These are phyloP conservation scores for Enteromius mattozi DNA, from an alignment of 2,797 vertebrate species.

Conservation along the genomic window DNA sequence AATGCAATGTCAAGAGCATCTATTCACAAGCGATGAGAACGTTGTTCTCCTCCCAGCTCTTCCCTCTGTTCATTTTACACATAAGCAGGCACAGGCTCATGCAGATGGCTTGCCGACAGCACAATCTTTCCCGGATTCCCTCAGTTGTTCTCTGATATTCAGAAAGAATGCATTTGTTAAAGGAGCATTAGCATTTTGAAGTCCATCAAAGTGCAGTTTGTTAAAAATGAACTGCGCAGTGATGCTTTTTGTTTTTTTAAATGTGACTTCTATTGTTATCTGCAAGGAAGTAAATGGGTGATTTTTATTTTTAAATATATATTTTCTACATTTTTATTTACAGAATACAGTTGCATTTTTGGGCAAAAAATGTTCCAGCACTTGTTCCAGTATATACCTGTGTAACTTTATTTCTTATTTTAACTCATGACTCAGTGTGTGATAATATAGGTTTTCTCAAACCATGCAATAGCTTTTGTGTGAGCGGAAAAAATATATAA, in stretches of 20 bases:
- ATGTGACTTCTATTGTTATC: neutral
- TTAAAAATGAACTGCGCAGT: constrained; percentile 11
- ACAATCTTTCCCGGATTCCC: constrained; percentile 39
- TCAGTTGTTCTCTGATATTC: constrained; percentile 16
- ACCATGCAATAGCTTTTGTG: neutral
- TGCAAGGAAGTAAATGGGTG: neutral
- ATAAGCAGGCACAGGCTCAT: constrained; percentile 44
- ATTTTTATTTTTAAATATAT: neutral
- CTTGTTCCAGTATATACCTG: neutral
- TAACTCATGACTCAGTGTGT: neutral
- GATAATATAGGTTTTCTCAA: neutral
- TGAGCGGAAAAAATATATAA: neutral
- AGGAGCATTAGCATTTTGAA: constrained; percentile 25
- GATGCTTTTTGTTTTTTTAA: constrained; percentile 22
- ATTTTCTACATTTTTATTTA: neutral
- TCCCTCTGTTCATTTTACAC: constrained; percentile 49
- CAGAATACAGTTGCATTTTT: neutral
- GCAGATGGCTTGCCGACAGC: constrained; percentile 54
- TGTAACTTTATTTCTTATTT: neutral
- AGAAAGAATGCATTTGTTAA: constrained; percentile 40
- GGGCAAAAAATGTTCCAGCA: neutral
- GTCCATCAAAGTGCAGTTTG: constrained; percentile 34
- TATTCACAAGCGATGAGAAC: constrained; percentile 24
- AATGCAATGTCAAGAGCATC: constrained; percentile 54
- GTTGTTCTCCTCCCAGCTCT: constrained; percentile 39